Evolutionary conservation across 2,888 invertebrate species (phyloP).

Genomic region (Ernsta delagoae): DNA sequence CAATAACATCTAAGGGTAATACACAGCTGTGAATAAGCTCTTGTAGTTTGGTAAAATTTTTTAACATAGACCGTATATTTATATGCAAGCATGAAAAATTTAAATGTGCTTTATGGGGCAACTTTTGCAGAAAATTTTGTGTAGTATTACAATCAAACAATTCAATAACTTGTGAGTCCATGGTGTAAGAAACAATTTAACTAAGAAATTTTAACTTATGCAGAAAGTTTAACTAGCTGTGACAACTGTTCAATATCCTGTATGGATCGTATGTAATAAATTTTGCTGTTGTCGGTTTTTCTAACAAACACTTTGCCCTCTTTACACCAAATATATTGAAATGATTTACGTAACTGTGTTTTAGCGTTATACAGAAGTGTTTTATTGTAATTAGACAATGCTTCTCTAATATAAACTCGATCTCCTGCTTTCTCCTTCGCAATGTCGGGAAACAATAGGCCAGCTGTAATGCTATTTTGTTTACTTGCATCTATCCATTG

Average conservation of each 20-base stretch:
- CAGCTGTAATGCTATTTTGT: slow-evolving; percentile 40
- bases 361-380: slow-evolving; percentile 42
- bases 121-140: not conserved
- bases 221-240: not conserved
- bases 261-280: slow-evolving; percentile 34
- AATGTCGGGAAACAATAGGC: slow-evolving; percentile 38
- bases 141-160: slow-evolving; percentile 19
- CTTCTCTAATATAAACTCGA: slow-evolving; percentile 41
- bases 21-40: slow-evolving; percentile 13
- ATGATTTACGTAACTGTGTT: slow-evolving; percentile 33
- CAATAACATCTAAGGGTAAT: slow-evolving; percentile 20
- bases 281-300: slow-evolving; percentile 41
- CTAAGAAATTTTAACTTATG: no score
- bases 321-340: slow-evolving; percentile 44
- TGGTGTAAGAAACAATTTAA: not conserved
- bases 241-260: slow-evolving; percentile 27
- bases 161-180: slow-evolving; percentile 21
- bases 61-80: slow-evolving; percentile 23
- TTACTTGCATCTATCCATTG: slow-evolving; percentile 44
- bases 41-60: slow-evolving; percentile 8
- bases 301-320: slow-evolving; percentile 43
- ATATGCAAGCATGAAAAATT: slow-evolving; percentile 17
- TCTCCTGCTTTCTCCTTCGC: slow-evolving; percentile 38
- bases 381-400: slow-evolving; percentile 42
- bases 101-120: slow-evolving; percentile 4